phyloP scores from a whole-genome alignment of 2,797 vertebrate species.

The Harpagifer antarcticus region DNA sequence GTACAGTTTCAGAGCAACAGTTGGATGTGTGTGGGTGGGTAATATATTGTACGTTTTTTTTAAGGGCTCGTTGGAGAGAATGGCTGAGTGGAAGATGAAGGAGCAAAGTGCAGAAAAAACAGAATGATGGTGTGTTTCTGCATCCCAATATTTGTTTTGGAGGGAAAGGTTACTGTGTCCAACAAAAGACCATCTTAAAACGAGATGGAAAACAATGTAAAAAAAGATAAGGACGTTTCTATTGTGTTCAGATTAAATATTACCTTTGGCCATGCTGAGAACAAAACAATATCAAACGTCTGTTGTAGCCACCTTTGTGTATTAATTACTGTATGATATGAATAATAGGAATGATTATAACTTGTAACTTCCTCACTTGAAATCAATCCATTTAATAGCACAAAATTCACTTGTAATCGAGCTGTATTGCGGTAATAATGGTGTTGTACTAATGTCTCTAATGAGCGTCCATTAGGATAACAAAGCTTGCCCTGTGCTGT shows the following conservation, averaged over 20 bases:
- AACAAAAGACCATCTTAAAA: conserved; percentile 35
- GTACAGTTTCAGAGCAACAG: conserved; percentile 51
- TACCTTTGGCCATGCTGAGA: background rate
- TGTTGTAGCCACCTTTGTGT: background rate
- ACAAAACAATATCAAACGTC: background rate
- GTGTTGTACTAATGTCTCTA: conserved; percentile 71
- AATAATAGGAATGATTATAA: conserved; percentile 9
- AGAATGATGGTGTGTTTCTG: conserved; percentile 28
- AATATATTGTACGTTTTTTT: conserved; percentile 53
- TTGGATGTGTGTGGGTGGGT: conserved; percentile 60
- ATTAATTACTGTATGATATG: background rate
- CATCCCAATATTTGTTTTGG: conserved; percentile 11
- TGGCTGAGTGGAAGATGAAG: conserved; percentile 30
- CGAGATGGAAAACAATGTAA: conserved; percentile 12
- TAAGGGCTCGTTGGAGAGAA: conserved; percentile 39
- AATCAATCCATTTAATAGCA: conserved; percentile 44
- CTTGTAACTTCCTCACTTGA: conserved; percentile 37
- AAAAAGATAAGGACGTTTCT: conserved; percentile 19
- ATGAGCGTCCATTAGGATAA: conserved; percentile 69
- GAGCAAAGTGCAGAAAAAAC: conserved; percentile 48
- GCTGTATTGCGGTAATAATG: conserved; percentile 70
- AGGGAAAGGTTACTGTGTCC: conserved; percentile 22
- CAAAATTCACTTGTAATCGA: conserved; percentile 57
- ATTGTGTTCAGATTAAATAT: conserved; percentile 20
- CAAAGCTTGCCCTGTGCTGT: conserved; percentile 60